Evolutionary conservation across 92 coral and sea anemone genomes (phyloP), one percentile per base, ranked within the genome.

Genomic region (Blastomussa wellsi): DNA sequence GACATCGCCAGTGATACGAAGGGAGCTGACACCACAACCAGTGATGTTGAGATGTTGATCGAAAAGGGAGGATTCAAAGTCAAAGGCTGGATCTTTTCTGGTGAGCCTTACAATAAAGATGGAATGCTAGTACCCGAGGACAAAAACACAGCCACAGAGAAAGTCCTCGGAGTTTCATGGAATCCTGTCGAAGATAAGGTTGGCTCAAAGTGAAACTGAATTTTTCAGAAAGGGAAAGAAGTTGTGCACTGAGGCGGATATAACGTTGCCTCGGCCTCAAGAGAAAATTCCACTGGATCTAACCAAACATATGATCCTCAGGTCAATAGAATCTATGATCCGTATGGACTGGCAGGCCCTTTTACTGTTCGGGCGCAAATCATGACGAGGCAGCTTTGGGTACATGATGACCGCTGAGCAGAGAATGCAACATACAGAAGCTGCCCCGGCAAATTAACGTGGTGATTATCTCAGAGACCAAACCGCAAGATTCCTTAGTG

Each of bases 181-280:
- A 72, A 42, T 31, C 76, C 52, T 4, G 49, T 36, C 10, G 29
- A 72, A 0, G 76, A 72, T 15, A 3, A 22, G 31, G 36, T 38
- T 9, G 16, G 47, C 75, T 70, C n/a, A 7, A 38, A 71, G 88
- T 81, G 32, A 80, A 72, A 28, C 69, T 91, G 28, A 85, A 69
- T 49, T 82, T 87, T 72, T 19, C 76, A 10, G 78, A 70, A 20
- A 87, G 73, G 55, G 78, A 73, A 20, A 78, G 47, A 80, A 81
- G 73, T n/a, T 60, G 31, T 83, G 70, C 60, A 77, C 76, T 5
- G 80, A 76, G 31, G 65, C 75, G 38, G 82, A 76, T 59, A 55
- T 88, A 38, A 71, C 26, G 57, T 22, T 35, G 31, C 66, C 51
- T 83, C 83, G 77, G 48, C 35, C 83, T 9, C 79, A 69, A 4